Percentiles rank a stretch among this genome's conserved stretches.
phyloP scores from a whole-genome alignment of 2,113 vertebrate genomes.

The Oryzias celebensis region DNA sequence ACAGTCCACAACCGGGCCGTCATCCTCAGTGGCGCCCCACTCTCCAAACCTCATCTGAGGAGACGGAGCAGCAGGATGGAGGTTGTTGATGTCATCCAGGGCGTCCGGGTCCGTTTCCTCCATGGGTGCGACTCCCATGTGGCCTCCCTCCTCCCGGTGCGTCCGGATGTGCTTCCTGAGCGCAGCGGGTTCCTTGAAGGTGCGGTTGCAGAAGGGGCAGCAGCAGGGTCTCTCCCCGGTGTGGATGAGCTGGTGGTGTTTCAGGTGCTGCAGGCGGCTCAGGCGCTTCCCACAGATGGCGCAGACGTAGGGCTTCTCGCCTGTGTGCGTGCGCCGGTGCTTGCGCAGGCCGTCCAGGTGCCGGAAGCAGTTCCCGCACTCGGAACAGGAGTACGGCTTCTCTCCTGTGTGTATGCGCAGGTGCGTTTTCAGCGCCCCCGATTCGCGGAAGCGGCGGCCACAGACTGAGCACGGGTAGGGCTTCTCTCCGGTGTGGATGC shows the following conservation, averaged over 20 bases:
- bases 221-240: conserved; percentile 79
- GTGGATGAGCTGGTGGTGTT: conserved; percentile 84
- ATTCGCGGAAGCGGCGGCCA: conserved; percentile 80
- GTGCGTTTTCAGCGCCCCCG: conserved; percentile 80
- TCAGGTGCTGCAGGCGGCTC: conserved; percentile 82
- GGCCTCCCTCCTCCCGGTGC: conserved; percentile 69
- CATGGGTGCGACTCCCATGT: conserved; percentile 46
- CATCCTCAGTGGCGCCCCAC: conserved; percentile 78
- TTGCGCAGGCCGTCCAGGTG: conserved; percentile 81
- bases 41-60: conserved; percentile 79
- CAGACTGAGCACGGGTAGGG: conserved; percentile 79
- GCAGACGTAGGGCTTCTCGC: conserved; percentile 81
- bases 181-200: conserved; percentile 78
- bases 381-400: conserved; percentile 80
- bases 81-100: conserved; percentile 68
- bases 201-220: conserved; percentile 81
- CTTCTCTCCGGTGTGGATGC: conserved; percentile 83
- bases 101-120: conserved; percentile 63
- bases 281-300: conserved; percentile 79
- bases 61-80: conserved; percentile 69
- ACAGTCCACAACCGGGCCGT: conserved; percentile 73
- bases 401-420: conserved; percentile 82
- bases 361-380: conserved; percentile 80
- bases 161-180: conserved; percentile 79
- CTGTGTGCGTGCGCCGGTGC: conserved; percentile 81